Evolutionary conservation across 1,140 invertebrate genomes (phyloP).

Genomic region (Acyrthosiphon pisum): DNA sequence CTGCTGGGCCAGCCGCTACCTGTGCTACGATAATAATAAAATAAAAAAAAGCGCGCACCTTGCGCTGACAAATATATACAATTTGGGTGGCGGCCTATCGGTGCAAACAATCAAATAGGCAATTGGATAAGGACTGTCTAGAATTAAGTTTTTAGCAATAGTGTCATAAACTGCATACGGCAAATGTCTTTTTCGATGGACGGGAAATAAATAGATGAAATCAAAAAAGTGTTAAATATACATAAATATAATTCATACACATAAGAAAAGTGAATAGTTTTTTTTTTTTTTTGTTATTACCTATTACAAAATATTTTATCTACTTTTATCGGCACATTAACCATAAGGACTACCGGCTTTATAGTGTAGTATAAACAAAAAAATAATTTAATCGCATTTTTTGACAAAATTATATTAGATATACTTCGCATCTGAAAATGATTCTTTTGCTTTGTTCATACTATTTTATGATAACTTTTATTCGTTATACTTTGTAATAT

Average conservation of each 20-base stretch:
- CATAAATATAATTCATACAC: background rate
- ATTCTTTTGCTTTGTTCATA: too few species aligned
- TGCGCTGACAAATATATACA: too few species aligned
- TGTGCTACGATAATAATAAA: too few species aligned
- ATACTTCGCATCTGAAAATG: background rate
- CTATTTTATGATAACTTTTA: too few species aligned
- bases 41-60: too few species aligned
- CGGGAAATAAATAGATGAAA: background rate
- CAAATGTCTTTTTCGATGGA: background rate
- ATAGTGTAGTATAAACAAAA: background rate
- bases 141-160: too few species aligned
- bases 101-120: background rate
- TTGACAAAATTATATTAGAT: background rate
- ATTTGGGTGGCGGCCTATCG: background rate
- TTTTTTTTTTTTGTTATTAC: background rate
- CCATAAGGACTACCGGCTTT: background rate
- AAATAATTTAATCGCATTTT: background rate
- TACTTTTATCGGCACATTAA: background rate
- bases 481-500: background rate
- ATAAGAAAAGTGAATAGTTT: background rate
- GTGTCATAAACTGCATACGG: background rate
- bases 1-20: too few species aligned
- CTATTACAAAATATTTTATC: background rate
- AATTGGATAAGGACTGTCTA: background rate
- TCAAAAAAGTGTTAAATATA: background rate